Evolutionary conservation across 2,888 invertebrate genomes (phyloP), one percentile per base, ranked within the genome.

Genomic region (Tipula vernalis): DNA sequence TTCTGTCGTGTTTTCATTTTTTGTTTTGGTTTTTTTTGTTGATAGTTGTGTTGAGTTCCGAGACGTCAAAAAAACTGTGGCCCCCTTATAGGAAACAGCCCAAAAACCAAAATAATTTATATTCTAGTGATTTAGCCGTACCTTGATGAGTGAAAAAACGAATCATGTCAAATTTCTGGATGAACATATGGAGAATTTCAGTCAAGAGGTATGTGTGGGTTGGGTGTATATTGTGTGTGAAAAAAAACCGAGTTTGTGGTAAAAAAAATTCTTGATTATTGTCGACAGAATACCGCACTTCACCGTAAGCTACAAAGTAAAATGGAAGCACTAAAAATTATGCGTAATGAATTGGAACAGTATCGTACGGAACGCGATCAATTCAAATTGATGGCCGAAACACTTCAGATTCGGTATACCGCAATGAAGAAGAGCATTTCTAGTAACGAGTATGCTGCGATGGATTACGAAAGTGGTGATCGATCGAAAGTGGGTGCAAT

Each of bases 301-400:
- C 94, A 94, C 89, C 94, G 95, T 88, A 96, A 96, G 91, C 91
- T 97, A 39, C 95, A 96, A 89, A 95, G 96, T 89, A 97, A 97
- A 91, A 93, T 95, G 86, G 96, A 97, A 91, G 97, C 97, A 2
- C 90, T 97, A 51, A 92, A 95, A n/a, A 95, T 96, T 87, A 92
- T 97, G 90, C 95, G 94, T 88, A 94, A 94, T 89, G 96, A 97
- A 89, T 91, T 97, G 87, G 96, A 96, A 89, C 94, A 95, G 91
- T 96, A 95, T 90, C 94, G 95, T 87, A 94, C 94, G 89, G 96
- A 97, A 90, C 92, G 96, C 42, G 97, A 97, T 90, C 95, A 95
- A 89, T 96, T 95, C 89, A 96, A 96, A 90, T 91, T 95, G 8
- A 94, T 96, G 93, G 96, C 96, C 0, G 96, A 97, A 89, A 96